A percentile compares a stretch with the other conserved stretches of the same genome.
Conservation (phyloP, 2,888 invertebrate genomes). For the Leptopilina syphax region DNA sequence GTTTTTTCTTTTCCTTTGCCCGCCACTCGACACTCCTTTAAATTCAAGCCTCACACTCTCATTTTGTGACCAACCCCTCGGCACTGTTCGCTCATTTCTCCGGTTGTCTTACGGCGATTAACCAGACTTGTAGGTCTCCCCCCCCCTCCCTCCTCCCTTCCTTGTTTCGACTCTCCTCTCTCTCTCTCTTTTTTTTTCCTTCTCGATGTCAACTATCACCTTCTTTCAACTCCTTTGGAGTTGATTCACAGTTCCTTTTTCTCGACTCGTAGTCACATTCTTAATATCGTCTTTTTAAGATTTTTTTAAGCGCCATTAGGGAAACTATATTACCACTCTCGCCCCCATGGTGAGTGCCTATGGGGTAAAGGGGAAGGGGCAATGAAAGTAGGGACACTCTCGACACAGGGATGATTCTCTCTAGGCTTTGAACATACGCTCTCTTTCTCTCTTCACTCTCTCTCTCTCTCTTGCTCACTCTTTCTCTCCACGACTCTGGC, state of each 20-base stretch:
- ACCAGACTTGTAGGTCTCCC: conserved; percentile 66
- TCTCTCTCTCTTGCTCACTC: conserved; percentile 61
- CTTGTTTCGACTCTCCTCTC: conserved; percentile 54
- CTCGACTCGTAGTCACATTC: conserved; percentile 73
- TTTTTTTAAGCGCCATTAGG: conserved; percentile 76
- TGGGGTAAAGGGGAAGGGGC: conserved; percentile 24
- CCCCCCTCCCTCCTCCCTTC: conserved; percentile 55
- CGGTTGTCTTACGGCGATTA: conserved; percentile 77
- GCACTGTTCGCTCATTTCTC: conserved; percentile 76
- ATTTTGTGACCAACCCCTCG: conserved; percentile 61
- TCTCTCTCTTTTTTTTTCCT: conserved; percentile 43
- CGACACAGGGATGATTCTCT: conserved; percentile 46
- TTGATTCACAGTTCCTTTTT: conserved; percentile 59
- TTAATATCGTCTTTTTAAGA: conserved; percentile 76
- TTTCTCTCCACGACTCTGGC: conserved; percentile 60
- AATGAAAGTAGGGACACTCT: conserved; percentile 42
- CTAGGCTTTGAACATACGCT: conserved; percentile 70
- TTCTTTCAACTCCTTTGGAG: conserved; percentile 45
- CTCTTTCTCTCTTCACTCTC: conserved; percentile 43
- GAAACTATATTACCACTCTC: conserved; percentile 76
- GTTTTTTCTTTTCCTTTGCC: conserved; percentile 64
- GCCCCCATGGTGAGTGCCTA: conserved; percentile 57
- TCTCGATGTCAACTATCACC: conserved; percentile 31
- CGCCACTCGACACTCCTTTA: conserved; percentile 68
- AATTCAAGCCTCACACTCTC: conserved; percentile 67